Evolutionary conservation across 2,113 vertebrate genomes (phyloP).

Genomic region (Chloebia gouldiae): DNA sequence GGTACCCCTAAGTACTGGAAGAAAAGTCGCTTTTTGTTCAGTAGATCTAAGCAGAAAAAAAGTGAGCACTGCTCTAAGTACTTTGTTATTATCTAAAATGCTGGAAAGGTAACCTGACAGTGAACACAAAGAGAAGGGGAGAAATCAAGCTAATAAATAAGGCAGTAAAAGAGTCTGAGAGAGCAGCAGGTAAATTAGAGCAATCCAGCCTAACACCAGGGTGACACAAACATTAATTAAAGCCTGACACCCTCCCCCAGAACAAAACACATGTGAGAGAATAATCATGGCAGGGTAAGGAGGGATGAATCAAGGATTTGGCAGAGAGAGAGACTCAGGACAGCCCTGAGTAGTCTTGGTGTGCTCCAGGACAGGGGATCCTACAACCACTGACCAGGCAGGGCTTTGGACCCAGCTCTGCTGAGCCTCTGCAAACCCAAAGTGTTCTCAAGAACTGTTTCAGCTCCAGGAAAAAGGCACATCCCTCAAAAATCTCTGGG

Average conservation of each 20-base stretch:
- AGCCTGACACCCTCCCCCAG: background rate
- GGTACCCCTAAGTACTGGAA: background rate
- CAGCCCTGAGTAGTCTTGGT: rapidly evolving
- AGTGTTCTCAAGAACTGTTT: rapidly evolving
- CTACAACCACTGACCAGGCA: rapidly evolving
- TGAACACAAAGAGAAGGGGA: background rate
- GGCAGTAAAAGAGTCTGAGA: background rate
- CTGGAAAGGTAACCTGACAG: background rate
- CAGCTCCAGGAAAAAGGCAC: background rate
- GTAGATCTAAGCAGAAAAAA: conserved; percentile 17
- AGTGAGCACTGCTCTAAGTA: background rate
- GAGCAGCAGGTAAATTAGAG: conserved; percentile 10
- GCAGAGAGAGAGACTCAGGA: background rate
- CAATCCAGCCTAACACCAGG: conserved; percentile 3
- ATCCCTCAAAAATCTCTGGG: background rate
- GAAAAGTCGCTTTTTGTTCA: conserved; percentile 16
- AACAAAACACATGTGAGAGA: background rate
- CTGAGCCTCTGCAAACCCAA: background rate
- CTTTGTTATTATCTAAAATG: background rate
- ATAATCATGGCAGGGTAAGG: background rate
- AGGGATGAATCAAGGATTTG: background rate
- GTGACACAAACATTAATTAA: conserved; percentile 44
- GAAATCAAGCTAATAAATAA: background rate
- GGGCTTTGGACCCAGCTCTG: background rate
- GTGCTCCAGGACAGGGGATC: background rate